phyloP scores from a whole-genome alignment of 2,113 vertebrate genomes.

The Oryzias melastigma region DNA sequence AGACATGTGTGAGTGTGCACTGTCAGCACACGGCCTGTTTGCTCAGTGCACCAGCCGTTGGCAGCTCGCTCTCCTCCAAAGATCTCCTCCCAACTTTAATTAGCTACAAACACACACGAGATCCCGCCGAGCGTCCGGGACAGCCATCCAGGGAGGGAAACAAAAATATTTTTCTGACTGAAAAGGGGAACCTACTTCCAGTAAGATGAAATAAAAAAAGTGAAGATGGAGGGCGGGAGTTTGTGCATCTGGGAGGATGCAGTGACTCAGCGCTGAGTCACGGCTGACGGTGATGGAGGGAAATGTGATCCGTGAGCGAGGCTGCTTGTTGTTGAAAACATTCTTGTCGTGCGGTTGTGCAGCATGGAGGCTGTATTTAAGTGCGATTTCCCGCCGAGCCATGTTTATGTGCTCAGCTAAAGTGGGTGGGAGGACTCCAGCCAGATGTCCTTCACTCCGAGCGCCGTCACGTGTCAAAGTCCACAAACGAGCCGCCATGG shows the following conservation, averaged over 20 bases:
- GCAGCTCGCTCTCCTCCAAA: constrained; percentile 47
- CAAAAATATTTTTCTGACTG: constrained; percentile 53
- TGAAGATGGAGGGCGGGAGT: constrained; percentile 20
- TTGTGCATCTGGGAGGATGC: constrained; percentile 18
- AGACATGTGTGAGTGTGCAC: constrained; percentile 3
- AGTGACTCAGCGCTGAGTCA: constrained; percentile 63
- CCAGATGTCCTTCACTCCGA: constrained; percentile 27
- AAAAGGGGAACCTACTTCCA: constrained; percentile 56
- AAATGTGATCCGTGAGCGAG: constrained; percentile 1
- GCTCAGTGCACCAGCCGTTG: constrained; percentile 58
- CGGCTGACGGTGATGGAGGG: constrained; percentile 12
- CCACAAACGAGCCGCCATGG: constrained; percentile 16
- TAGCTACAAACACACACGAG: constrained; percentile 50
- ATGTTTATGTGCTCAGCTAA: constrained; percentile 34
- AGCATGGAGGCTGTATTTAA: constrained; percentile 24
- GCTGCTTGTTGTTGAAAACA: not conserved
- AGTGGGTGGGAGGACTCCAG: constrained; percentile 20
- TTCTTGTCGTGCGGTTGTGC: constrained; percentile 10
- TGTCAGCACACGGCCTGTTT: constrained; percentile 45
- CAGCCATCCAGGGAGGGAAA: constrained; percentile 41
- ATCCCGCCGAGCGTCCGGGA: constrained; percentile 45
- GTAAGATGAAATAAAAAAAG: constrained; percentile 26
- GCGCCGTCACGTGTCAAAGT: constrained; percentile 5
- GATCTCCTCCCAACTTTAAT: constrained; percentile 69
- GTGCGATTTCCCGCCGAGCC: constrained; percentile 35